phyloP scores from a whole-genome alignment of 2,797 vertebrate species.

The Xenops minutus region DNA sequence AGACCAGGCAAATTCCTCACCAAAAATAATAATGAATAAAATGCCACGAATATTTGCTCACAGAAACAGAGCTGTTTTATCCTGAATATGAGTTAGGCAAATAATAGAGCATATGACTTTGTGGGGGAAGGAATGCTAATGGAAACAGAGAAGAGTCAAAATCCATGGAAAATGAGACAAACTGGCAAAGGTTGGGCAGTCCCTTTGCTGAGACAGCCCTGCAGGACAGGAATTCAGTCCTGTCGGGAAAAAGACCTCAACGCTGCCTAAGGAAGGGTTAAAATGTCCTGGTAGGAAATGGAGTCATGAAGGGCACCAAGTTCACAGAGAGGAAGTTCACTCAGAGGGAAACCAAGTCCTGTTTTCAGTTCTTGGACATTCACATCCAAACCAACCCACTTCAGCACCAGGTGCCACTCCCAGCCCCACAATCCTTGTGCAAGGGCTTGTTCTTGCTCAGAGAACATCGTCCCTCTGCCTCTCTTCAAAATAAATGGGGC shows the following conservation, averaged over 20 bases:
- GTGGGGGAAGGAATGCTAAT: constrained; percentile 39
- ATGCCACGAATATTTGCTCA: constrained; percentile 31
- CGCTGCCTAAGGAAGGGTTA: neutral
- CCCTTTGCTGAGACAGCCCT: neutral
- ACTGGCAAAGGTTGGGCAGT: neutral
- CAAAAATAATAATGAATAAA: constrained; percentile 40
- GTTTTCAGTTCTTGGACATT: neutral
- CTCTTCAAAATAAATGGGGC: neutral
- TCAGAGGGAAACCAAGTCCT: neutral
- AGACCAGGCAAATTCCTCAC: constrained; percentile 26
- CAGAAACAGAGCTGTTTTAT: constrained; percentile 36
- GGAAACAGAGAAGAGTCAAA: constrained; percentile 6
- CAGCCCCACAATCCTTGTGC: neutral
- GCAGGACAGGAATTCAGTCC: neutral
- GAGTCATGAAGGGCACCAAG: neutral
- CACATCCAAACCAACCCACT: neutral
- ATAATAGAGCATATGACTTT: constrained; percentile 29
- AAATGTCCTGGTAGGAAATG: neutral
- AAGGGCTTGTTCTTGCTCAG: neutral
- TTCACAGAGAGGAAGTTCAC: neutral
- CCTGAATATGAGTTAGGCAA: constrained; percentile 20
- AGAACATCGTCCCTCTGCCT: neutral
- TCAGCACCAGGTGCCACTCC: neutral
- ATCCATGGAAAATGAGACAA: neutral
- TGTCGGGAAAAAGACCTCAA: neutral